Base-by-base conservation (phyloP, 2,797 vertebrate species). In the Lacerta agilis region DNA sequence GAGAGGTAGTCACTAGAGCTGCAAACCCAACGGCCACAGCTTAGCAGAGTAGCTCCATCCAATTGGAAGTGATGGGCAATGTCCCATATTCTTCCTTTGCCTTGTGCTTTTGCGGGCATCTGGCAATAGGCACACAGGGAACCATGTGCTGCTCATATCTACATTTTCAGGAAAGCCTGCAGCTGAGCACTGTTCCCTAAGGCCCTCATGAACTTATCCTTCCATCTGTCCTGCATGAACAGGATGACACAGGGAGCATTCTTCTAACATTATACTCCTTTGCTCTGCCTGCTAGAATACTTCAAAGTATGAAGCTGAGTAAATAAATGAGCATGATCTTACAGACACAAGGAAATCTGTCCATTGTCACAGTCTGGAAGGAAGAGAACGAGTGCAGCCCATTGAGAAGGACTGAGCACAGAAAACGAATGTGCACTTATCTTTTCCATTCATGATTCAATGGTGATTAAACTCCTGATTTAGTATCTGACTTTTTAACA, bases 121-220 rank as follows among this genome's bases (percentile, higher is more conserved):
- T 93, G 90, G 83, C 89, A 88, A 89, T 79, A 91, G 72, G 9
- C 0, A 83, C 67, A n/a, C 55, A 85, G 72, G 80, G 75, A 71
- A 58, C 9, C 0, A 0, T 0, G 15, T 88, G 86, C n/a, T 29
- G 55, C 72, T 92, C 55, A 67, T 77, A 45, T n/a, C 2, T 0
- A 0, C 55, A 81, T 18, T 2, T 0, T 58, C 86, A 86, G 77
- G 0, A 2, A 87, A 73, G 29, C 25, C 79, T 4, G 0, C 1
- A 76, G 80, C 55, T 55, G 71, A 76, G 83, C 1, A 0, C 55
- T 3, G 79, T n/a, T 67, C 82, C 76, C 0, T 0, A 43, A 80
- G 0, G 0, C 0, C 55, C 69, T 83, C 29, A 10, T 13, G 38
- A 15, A 0, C 79, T 23, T 82, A 75, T 69, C 27, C 67, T 43